Evolutionary conservation across 2,797 vertebrate species (phyloP), one percentile per base, ranked within the genome.

Genomic region (Hemibagrus guttatus): DNA sequence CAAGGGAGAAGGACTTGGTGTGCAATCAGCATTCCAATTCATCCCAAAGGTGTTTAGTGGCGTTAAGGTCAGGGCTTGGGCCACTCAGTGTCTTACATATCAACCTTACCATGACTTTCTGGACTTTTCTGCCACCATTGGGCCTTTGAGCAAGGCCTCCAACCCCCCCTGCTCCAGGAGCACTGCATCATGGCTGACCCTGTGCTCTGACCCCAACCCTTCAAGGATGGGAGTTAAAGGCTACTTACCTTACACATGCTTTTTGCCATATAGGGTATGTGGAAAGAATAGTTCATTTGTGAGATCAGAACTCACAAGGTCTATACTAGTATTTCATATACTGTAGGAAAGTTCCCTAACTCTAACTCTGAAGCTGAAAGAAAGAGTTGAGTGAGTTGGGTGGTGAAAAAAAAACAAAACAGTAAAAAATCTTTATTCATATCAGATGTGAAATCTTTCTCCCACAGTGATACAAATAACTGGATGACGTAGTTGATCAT

Each of bases 401-500:
- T 49, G 28, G 75, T 56, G 9, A 16, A 11, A 58, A 35, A 56
- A 19, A 28, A 75, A n/a, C 0, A 49, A 75, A n/a, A 46, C 35
- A 21, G 16, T 75, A 52, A n/a, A 52, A 52, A 52, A 6, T 16
- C 19, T 63, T 31, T 87, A 79, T 46, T 72, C 72, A 84, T 71
- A 85, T 81, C 28, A 69, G 54, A 75, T 23, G 54, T 76, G 6
- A 49, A 23, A 23, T 75, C 26, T 69, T 61, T 81, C n/a, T 26
- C 35, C 69, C 11, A 58, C 35, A 49, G 19, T 42, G 49, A 68
- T 85, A 85, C 76, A 64, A 61, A 81, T 87, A 74, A 88, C 72
- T 78, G 75, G 17, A 79, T 83, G 61, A 76, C 68, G 75, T 79
- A 59, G 31, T 74, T 80, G 79, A 72, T 68, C n/a, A 79, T 85